Percentiles rank a stretch among this genome's conserved stretches.
These are phyloP conservation scores for Lysandra coridon DNA, from an alignment of 2,888 invertebrate species.

Conservation along the genomic window DNA sequence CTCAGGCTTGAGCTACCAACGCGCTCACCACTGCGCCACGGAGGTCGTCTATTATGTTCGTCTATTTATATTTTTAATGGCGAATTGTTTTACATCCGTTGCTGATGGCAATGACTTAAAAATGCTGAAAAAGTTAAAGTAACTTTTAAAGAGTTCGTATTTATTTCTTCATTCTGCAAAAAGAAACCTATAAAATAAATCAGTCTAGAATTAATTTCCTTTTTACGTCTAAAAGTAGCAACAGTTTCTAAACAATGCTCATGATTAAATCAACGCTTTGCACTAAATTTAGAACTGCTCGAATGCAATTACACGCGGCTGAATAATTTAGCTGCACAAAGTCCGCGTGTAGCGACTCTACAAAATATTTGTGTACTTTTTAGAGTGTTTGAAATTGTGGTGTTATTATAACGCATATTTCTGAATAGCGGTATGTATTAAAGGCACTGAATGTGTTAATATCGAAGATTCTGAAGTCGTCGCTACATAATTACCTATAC, in stretches of 20 bases:
- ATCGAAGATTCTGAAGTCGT: not conserved
- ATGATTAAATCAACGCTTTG: constrained; percentile 3
- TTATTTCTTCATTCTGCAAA: not conserved
- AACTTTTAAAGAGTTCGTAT: not conserved
- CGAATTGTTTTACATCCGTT: too few species aligned
- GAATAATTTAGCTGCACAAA: constrained; percentile 18
- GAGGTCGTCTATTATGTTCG: too few species aligned
- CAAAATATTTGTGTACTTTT: not conserved
- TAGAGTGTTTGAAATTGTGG: not conserved
- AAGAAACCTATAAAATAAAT: not conserved
- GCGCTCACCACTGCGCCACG: too few species aligned
- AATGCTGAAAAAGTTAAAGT: not conserved
- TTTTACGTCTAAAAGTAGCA: not conserved
- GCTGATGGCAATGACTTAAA: too few species aligned
- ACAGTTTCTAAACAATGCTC: constrained; percentile 1
- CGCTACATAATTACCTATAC: not conserved
- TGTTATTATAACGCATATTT: too few species aligned
- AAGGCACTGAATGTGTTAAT: not conserved
- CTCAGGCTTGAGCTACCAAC: too few species aligned
- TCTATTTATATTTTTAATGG: too few species aligned
- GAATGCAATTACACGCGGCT: not conserved
- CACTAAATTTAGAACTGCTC: not conserved
- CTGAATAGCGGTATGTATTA: not conserved
- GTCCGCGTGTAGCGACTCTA: not conserved
- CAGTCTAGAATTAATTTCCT: not conserved